phyloP scores from a whole-genome alignment of 2,113 vertebrate genomes.

The Oxyura jamaicensis region DNA sequence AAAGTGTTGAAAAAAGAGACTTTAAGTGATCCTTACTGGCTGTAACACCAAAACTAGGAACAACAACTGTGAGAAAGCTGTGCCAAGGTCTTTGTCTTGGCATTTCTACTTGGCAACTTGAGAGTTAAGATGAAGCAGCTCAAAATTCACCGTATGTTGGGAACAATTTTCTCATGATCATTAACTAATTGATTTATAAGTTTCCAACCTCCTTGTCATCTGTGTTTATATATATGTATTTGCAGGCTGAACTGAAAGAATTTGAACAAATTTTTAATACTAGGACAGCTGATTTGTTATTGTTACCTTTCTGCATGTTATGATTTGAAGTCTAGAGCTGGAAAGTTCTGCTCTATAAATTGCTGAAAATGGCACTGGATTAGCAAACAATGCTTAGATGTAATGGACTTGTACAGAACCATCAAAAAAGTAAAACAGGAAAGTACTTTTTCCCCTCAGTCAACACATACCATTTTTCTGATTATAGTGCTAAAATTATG shows the following conservation, averaged over 20 bases:
- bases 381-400: not conserved
- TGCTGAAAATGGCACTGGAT: not conserved
- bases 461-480: not conserved
- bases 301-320: not conserved
- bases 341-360: not conserved
- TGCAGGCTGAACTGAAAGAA: not conserved
- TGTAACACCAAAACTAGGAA: not conserved
- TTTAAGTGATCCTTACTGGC: not conserved
- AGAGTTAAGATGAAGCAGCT: not conserved
- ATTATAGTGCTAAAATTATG: not conserved
- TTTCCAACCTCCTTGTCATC: not conserved
- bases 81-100: not conserved
- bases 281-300: not conserved
- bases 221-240: not conserved
- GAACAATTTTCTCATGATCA: not conserved
- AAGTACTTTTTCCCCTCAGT: not conserved
- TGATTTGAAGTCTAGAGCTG: not conserved
- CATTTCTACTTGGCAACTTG: not conserved
- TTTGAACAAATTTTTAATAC: not conserved
- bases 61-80: not conserved
- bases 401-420: not conserved
- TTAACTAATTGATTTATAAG: not conserved
- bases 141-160: not conserved
- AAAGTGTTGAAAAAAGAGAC: not conserved
- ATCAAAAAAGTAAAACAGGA: not conserved